Evolutionary conservation across 1,140 invertebrate genomes (phyloP).

Genomic region (Cardiocondyla obscurior): DNA sequence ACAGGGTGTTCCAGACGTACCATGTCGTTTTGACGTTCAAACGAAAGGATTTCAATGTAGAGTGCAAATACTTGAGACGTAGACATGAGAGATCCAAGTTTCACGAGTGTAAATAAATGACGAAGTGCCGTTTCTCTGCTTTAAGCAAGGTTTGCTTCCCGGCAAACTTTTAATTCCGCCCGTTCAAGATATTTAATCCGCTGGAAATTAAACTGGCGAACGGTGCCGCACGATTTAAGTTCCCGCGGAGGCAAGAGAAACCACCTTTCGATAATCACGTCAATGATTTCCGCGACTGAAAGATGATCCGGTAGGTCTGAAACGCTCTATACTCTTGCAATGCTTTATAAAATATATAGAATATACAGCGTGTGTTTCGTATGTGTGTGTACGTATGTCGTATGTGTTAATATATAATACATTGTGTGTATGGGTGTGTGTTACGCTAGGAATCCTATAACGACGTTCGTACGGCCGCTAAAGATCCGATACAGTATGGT

Average conservation of each 20-base stretch:
- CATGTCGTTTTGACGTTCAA: not conserved
- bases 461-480: slow-evolving; percentile 30
- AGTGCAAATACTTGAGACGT: not conserved
- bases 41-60: not conserved
- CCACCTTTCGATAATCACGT: not conserved
- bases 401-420: slow-evolving; percentile 27
- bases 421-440: slow-evolving; percentile 5
- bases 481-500: slow-evolving; percentile 16
- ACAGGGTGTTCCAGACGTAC: slow-evolving; percentile 19
- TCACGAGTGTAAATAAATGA: not conserved
- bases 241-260: not conserved
- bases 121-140: not conserved
- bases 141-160: not conserved
- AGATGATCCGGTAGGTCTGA: slow-evolving; percentile 49
- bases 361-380: slow-evolving; percentile 50
- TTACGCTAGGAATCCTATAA: slow-evolving; percentile 28
- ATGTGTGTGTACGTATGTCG: not conserved
- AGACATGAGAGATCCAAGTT: not conserved
- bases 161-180: slow-evolving; percentile 3
- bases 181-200: not conserved
- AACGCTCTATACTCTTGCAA: slow-evolving; percentile 50
- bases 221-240: not conserved
- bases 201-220: not conserved
- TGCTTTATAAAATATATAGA: slow-evolving; percentile 64
- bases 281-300: slow-evolving; percentile 14